A percentile compares a stretch with the other conserved stretches of the same genome.
phyloP scores from a whole-genome alignment of 2,888 invertebrate species.

The Pristionchus arcanus region DNA sequence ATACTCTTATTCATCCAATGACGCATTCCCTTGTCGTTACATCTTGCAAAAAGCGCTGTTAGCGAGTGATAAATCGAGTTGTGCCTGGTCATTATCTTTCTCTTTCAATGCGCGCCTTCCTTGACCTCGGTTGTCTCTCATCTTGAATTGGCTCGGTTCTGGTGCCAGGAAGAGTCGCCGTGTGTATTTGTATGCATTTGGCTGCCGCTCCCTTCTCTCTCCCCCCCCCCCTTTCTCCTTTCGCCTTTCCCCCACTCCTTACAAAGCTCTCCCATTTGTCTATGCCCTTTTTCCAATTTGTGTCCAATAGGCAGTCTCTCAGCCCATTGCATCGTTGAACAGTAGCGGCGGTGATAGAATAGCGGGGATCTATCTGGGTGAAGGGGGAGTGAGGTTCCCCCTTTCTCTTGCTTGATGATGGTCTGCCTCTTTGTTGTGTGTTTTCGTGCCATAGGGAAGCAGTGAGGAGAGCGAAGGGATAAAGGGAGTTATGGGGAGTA shows the following conservation, averaged over 20 bases:
- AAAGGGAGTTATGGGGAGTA: conserved; percentile 25
- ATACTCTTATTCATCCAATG: neutral
- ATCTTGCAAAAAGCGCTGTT: neutral
- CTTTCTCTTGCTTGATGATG: conserved; percentile 7
- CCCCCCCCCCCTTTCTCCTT: neutral
- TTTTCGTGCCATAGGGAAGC: conserved; percentile 43
- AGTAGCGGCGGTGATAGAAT: neutral
- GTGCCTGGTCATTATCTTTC: neutral
- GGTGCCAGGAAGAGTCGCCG: conserved; percentile 29
- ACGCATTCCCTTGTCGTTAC: neutral
- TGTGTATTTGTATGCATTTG: neutral
- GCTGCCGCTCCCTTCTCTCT: neutral
- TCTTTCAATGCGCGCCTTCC: neutral
- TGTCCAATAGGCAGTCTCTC: neutral
- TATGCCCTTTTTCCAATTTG: neutral
- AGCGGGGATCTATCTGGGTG: neutral
- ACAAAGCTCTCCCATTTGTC: conserved; percentile 2
- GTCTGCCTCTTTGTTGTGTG: conserved; percentile 37
- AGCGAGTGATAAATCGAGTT: neutral
- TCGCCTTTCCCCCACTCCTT: neutral
- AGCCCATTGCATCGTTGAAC: neutral
- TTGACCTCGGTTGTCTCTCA: neutral
- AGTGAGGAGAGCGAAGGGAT: conserved; percentile 24
- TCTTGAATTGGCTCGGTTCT: conserved; percentile 27
- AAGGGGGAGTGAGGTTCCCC: neutral